phyloP scores from a whole-genome alignment of 2,797 vertebrate species.

The Platyrinchus mystaceus region DNA sequence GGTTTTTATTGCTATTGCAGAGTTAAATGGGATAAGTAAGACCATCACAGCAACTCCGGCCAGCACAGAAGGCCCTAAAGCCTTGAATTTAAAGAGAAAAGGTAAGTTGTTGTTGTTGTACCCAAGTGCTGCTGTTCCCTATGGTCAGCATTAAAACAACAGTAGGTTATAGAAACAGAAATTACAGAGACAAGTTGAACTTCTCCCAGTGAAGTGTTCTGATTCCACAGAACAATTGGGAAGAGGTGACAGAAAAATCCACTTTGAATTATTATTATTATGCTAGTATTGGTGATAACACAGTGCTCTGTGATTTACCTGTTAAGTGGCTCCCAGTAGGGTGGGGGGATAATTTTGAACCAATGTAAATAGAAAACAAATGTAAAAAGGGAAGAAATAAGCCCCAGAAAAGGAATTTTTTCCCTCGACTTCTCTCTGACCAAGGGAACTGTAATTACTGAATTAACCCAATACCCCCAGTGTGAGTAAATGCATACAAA shows the following conservation, averaged over 20 bases:
- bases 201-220: not conserved
- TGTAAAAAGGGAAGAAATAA: not conserved
- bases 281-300: not conserved
- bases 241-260: not conserved
- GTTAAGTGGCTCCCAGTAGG: not conserved
- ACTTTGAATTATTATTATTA: not conserved
- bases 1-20: constrained; percentile 90
- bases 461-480: not conserved
- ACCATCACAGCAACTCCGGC: constrained; percentile 95
- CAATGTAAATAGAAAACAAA: not conserved
- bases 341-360: not conserved
- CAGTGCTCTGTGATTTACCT: not conserved
- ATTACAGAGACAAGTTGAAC: not conserved
- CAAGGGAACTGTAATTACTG: not conserved
- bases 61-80: constrained; percentile 89
- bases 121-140: not conserved
- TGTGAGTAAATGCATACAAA: not conserved
- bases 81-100: constrained; percentile 71
- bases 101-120: not conserved
- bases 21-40: constrained; percentile 91
- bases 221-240: not conserved
- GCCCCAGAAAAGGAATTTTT: not conserved
- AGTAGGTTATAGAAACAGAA: not conserved
- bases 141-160: not conserved
- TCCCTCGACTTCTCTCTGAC: not conserved